Percentiles rank a stretch among this genome's conserved stretches.
These are phyloP conservation scores for Probosciger aterrimus DNA, from an alignment of 2,113 vertebrate species.

Conservation along the genomic window DNA sequence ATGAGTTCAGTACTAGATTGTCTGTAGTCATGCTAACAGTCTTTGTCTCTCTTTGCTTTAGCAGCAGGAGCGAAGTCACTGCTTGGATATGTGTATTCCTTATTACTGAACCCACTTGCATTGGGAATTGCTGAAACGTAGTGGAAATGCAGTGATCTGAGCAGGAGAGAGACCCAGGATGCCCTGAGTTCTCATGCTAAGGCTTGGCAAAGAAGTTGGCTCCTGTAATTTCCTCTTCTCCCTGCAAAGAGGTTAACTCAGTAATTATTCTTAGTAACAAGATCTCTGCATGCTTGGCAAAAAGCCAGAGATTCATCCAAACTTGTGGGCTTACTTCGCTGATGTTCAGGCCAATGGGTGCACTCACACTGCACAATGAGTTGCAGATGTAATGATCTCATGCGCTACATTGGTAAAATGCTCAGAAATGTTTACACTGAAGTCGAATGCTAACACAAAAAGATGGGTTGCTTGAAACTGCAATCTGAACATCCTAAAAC, in stretches of 20 bases:
- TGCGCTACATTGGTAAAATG: neutral
- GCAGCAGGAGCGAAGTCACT: neutral
- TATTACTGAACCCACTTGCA: neutral
- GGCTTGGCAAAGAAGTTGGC: constrained; percentile 12
- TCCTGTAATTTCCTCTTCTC: constrained; percentile 44
- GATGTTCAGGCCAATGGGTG: neutral
- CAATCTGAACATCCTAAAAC: neutral
- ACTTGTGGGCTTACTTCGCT: constrained; percentile 7
- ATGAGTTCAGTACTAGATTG: neutral
- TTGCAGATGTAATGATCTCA: constrained; percentile 57
- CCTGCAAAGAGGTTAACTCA: constrained; percentile 39
- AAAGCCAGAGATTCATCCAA: constrained; percentile 39
- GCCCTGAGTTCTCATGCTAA: neutral
- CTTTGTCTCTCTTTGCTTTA: neutral
- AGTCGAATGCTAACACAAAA: neutral
- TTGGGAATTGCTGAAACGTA: neutral
- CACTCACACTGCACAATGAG: constrained; percentile 1
- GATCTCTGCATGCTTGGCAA: constrained; percentile 26
- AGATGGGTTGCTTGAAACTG: neutral
- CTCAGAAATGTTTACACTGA: neutral
- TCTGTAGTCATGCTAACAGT: neutral
- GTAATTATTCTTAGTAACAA: constrained; percentile 53
- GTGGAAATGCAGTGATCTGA: neutral
- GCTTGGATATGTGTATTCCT: neutral
- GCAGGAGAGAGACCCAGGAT: neutral